Conservation (phyloP, 2,113 vertebrate genomes). For the Benitochromis conjunctus region DNA sequence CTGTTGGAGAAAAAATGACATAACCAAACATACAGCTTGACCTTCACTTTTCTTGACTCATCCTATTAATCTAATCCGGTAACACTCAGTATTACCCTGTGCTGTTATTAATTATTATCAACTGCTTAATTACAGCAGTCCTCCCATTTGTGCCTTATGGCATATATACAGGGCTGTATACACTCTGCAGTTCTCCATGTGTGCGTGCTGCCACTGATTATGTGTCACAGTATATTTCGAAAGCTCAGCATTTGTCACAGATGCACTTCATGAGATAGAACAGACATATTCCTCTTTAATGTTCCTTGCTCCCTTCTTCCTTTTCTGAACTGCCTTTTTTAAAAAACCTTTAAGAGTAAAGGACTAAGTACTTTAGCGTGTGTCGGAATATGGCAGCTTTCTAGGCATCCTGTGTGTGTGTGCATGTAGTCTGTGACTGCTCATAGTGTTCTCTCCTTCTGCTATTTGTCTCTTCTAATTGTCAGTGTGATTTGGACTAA, state of each 20-base stretch:
- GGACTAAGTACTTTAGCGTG: conserved; percentile 63
- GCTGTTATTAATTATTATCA: not conserved
- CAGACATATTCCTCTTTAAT: not conserved
- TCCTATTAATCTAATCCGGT: not conserved
- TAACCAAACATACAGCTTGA: not conserved
- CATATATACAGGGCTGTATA: not conserved
- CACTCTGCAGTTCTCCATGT: not conserved
- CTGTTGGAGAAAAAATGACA: conserved; percentile 44
- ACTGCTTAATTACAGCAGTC: not conserved
- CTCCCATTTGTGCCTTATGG: not conserved
- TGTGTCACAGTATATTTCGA: conserved; percentile 27
- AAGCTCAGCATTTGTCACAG: conserved; percentile 13
- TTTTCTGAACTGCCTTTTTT: conserved; percentile 7
- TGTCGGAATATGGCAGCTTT: conserved; percentile 71
- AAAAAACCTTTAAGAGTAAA: conserved; percentile 44
- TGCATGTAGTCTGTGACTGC: not conserved
- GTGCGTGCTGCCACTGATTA: not conserved
- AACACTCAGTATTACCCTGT: not conserved
- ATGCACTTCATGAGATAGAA: conserved; percentile 5
- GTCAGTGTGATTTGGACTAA: not conserved
- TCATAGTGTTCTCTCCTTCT: not conserved
- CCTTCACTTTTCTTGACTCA: not conserved
- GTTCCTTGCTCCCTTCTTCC: not conserved
- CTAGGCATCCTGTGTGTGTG: conserved; percentile 40
- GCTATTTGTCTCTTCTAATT: not conserved